These are phyloP conservation scores for Hemaris fuciformis DNA, from an alignment of 2,888 invertebrate species.

Conservation along the genomic window DNA sequence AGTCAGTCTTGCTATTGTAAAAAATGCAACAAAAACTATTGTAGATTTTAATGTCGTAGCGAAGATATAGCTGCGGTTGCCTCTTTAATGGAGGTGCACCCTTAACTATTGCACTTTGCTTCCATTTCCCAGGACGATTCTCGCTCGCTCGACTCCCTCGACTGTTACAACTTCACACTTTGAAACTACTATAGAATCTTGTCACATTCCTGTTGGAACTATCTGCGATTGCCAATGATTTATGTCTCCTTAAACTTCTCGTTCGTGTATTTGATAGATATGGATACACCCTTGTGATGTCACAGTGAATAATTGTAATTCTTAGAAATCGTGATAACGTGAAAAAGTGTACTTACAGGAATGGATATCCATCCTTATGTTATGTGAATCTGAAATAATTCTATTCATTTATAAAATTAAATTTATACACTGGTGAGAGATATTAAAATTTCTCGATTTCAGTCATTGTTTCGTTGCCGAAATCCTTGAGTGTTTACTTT, in stretches of 20 bases:
- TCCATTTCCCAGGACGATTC: neutral
- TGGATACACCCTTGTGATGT: no score
- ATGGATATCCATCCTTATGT: no score
- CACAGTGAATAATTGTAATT: no score
- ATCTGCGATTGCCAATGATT: neutral
- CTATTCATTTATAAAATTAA: no score
- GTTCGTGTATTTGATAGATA: neutral
- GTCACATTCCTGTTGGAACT: neutral
- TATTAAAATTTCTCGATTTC: no score
- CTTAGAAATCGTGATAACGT: no score
- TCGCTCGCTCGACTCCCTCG: neutral
- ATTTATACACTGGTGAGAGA: no score
- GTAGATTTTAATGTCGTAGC: neutral
- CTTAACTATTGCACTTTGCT: neutral
- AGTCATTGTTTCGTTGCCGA: no score
- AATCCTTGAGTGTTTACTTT: neutral
- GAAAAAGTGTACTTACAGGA: no score
- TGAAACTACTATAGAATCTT: neutral
- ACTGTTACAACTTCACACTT: neutral
- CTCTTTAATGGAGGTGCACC: neutral
- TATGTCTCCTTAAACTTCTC: neutral
- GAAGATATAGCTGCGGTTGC: neutral
- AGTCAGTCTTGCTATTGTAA: neutral
- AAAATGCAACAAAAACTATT: neutral
- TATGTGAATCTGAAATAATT: no score